Conservation (phyloP, 37 sponge, comb jelly and placozoan genomes). For the Eunapius fragilis region DNA sequence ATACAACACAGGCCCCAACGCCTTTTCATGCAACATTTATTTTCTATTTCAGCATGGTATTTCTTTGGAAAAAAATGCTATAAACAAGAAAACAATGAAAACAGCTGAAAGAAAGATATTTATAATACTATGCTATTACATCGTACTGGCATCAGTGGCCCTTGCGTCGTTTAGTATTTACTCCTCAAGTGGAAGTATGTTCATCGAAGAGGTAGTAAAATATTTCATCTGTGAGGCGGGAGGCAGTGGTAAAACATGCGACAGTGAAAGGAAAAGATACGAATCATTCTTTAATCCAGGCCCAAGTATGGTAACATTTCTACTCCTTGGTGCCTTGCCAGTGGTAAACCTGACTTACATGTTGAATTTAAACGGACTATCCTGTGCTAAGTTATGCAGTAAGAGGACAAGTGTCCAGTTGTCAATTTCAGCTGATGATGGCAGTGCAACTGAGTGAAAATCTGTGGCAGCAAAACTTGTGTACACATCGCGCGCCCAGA, state of each 20-base stretch:
- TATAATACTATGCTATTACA: slow-evolving; percentile 16
- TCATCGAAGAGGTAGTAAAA: not conserved
- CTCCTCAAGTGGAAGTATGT: not conserved
- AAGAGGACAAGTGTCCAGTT: not conserved
- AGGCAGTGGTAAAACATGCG: not conserved
- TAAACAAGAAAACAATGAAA: not conserved
- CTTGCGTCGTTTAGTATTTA: slow-evolving; percentile 10
- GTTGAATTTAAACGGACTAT: not conserved
- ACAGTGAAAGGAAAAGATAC: not conserved
- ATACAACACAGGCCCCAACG: not conserved
- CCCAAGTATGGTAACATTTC: slow-evolving; percentile 7
- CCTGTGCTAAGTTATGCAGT: not conserved
- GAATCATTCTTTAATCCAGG: slow-evolving; percentile 5
- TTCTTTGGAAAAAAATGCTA: not conserved
- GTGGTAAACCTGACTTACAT: slow-evolving; percentile 9
- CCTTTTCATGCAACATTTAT: not conserved
- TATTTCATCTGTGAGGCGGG: slow-evolving; percentile 11
- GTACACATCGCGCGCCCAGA: too few relatives aligned
- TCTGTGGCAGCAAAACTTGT: too few relatives aligned
- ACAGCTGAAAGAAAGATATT: slow-evolving; percentile 19
- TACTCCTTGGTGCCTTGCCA: slow-evolving; percentile 29
- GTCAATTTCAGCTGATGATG: not conserved
- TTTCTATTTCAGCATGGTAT: not conserved
- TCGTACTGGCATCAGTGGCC: slow-evolving; percentile 1
- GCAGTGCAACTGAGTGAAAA: not conserved